A percentile compares a stretch with the other conserved stretches of the same genome.
phyloP scores from a whole-genome alignment of 2,797 vertebrate species.

The Botia almorhae region DNA sequence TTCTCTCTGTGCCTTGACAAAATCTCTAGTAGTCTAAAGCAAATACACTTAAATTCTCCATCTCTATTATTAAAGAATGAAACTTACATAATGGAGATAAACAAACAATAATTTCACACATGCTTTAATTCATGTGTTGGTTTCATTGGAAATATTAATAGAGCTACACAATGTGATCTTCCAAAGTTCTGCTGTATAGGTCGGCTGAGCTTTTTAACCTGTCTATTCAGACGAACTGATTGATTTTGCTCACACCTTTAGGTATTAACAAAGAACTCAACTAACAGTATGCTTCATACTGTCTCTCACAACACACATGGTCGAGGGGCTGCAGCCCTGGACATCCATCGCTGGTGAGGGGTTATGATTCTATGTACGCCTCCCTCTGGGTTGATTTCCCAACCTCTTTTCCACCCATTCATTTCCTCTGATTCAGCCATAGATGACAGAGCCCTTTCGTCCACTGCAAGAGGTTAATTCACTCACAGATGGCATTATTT shows the following conservation, averaged over 20 bases:
- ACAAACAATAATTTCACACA: not conserved
- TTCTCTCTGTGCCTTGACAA: too few relatives aligned
- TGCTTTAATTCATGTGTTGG: conserved; percentile 48
- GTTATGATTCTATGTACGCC: conserved; percentile 47
- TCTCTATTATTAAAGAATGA: too few relatives aligned
- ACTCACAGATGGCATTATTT: conserved; percentile 99
- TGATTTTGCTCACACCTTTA: conserved; percentile 13
- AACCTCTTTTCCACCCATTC: conserved; percentile 60
- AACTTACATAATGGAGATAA: not conserved
- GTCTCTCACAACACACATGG: not conserved
- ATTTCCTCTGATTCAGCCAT: conserved; percentile 57
- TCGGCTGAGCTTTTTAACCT: not conserved
- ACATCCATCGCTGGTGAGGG: conserved; percentile 13
- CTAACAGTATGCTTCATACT: not conserved
- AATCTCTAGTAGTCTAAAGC: too few relatives aligned
- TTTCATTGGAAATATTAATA: conserved; percentile 44
- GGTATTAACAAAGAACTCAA: not conserved
- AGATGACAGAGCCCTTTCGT: conserved; percentile 82
- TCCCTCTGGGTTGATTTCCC: conserved; percentile 42
- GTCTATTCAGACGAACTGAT: conserved; percentile 37
- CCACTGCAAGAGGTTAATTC: conserved; percentile 95
- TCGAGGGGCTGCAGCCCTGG: not conserved
- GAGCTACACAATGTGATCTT: not conserved
- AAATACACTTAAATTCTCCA: too few relatives aligned
- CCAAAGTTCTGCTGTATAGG: not conserved